phyloP scores from a whole-genome alignment of 2,888 invertebrate genomes.

The Seira musarum region DNA sequence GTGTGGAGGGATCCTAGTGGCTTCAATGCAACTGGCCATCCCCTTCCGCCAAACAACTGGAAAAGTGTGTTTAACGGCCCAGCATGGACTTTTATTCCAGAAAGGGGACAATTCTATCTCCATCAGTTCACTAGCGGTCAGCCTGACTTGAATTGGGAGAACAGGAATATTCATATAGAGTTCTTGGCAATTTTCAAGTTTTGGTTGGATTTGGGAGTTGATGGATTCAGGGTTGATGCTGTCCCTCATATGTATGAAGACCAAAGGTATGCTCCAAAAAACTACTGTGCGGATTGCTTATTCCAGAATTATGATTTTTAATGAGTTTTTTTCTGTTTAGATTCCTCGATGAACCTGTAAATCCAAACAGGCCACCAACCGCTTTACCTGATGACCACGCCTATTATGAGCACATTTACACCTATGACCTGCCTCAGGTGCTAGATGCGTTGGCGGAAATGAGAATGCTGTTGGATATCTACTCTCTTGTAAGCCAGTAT shows the following conservation, averaged over 20 bases:
- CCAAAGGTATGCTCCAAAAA: too few relatives aligned
- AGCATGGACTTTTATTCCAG: conserved; percentile 82
- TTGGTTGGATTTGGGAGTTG: conserved; percentile 84
- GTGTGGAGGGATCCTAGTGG: conserved; percentile 80
- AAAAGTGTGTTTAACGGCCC: conserved; percentile 80
- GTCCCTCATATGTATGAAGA: conserved; percentile 76
- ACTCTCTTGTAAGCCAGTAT: too few relatives aligned
- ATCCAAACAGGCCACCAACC: conserved; percentile 49
- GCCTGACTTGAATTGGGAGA: conserved; percentile 88
- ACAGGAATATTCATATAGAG: conserved; percentile 78
- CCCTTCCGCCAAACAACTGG: conserved; percentile 70
- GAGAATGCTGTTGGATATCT: conserved; percentile 77
- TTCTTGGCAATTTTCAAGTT: conserved; percentile 79
- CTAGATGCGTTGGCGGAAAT: conserved; percentile 78
- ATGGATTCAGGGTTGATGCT: conserved; percentile 85
- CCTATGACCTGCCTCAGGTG: conserved; percentile 79
- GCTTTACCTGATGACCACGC: conserved; percentile 75
- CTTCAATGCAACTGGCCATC: conserved; percentile 50
- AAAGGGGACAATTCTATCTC: conserved; percentile 83
- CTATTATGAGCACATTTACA: conserved; percentile 79
- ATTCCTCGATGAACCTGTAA: conserved; percentile 73
- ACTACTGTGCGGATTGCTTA: conserved; percentile 71
- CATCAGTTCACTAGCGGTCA: conserved; percentile 81
- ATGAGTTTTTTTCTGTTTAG: too few relatives aligned
- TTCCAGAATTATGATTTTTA: too few relatives aligned